These are phyloP conservation scores for Nettapus auritus DNA, from an alignment of 2,113 vertebrate genomes.

Conservation along the genomic window DNA sequence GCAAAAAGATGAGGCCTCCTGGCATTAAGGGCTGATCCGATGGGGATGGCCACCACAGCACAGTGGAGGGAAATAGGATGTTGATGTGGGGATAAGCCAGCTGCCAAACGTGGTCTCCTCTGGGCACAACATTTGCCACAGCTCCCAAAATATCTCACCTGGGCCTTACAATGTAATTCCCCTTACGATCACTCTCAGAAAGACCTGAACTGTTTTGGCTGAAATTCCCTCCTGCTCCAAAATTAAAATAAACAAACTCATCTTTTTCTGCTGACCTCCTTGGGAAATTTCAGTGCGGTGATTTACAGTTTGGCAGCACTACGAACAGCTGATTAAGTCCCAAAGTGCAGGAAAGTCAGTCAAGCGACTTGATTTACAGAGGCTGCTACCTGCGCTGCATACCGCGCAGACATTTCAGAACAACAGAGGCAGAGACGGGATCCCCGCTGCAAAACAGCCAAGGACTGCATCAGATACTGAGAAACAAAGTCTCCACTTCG, in stretches of 20 bases:
- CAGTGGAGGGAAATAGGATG: neutral
- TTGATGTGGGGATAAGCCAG: neutral
- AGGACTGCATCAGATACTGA: neutral
- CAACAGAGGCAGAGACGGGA: neutral
- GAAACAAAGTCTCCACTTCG: neutral
- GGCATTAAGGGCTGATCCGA: neutral
- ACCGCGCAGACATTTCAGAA: neutral
- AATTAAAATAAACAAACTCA: neutral
- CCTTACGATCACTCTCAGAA: neutral
- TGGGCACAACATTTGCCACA: neutral
- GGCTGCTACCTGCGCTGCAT: neutral
- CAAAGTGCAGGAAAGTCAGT: neutral
- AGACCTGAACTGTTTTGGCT: neutral
- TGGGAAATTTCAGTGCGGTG: neutral
- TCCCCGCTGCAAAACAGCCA: neutral
- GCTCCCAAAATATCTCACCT: neutral
- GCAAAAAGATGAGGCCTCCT: neutral
- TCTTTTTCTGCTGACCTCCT: neutral
- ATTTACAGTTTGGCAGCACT: neutral
- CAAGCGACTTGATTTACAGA: neutral
- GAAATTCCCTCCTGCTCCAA: neutral
- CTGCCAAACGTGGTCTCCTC: neutral
- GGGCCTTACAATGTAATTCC: fast-evolving
- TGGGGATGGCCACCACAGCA: neutral
- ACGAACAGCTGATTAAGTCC: neutral